Conservation (phyloP, 2,797 vertebrate species). For the Capromys pilorides region DNA sequence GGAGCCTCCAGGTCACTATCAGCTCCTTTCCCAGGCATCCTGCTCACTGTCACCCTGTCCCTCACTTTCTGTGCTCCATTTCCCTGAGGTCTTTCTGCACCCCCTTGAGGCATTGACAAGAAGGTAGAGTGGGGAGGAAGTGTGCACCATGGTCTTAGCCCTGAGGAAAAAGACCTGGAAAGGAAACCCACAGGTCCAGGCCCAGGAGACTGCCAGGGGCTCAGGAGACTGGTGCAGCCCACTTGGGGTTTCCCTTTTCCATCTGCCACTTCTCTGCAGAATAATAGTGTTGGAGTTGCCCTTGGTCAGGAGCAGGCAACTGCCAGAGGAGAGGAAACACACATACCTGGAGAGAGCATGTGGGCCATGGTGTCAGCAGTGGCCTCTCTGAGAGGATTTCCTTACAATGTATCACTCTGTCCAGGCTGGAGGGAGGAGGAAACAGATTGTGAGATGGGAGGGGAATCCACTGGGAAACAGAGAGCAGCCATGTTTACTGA, state of each 20-base stretch:
- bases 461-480: not conserved
- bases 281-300: not conserved
- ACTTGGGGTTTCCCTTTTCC: not conserved
- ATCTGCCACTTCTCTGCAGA: too few relatives aligned
- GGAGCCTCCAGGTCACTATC: not conserved
- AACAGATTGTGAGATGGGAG: accelerated
- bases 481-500: accelerated
- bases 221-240: not conserved
- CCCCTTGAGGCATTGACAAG: not conserved
- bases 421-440: not conserved
- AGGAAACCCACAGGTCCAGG: accelerated
- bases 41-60: too few relatives aligned
- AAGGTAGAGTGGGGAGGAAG: accelerated
- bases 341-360: not conserved
- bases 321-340: not conserved
- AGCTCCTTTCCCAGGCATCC: not conserved
- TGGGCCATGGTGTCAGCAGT: not conserved
- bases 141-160: not conserved
- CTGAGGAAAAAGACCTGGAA: not conserved
- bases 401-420: accelerated
- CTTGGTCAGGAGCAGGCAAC: not conserved
- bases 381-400: not conserved
- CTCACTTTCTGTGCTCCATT: not conserved
- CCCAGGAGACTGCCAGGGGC: too few relatives aligned
- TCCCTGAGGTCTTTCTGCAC: not conserved